phyloP scores from a whole-genome alignment of 2,113 vertebrate genomes.

The Galeopterus variegatus region DNA sequence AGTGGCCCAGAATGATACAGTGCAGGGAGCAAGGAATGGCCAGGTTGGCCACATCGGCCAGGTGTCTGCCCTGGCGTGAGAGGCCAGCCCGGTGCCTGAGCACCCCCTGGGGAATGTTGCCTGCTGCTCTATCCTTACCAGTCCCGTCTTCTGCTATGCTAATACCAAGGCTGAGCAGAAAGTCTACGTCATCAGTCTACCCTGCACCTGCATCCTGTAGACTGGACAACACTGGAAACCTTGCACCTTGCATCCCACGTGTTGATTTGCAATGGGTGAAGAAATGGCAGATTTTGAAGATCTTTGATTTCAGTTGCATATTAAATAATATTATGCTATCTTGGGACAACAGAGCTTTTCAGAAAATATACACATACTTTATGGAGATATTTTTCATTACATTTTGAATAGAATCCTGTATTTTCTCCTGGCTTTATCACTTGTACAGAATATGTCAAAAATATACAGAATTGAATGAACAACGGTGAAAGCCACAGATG shows the following conservation, averaged over 20 bases:
- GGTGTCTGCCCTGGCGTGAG: neutral
- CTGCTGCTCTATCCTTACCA: rapidly evolving
- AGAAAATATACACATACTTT: slow-evolving; percentile 70
- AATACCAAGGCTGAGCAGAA: neutral
- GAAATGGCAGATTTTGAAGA: neutral
- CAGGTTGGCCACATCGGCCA: neutral
- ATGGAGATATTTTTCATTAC: slow-evolving; percentile 69
- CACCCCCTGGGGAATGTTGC: neutral
- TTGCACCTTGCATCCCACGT: neutral
- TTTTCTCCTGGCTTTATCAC: slow-evolving; percentile 79
- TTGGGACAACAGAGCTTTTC: slow-evolving; percentile 70
- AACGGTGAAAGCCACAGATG: slow-evolving; percentile 61
- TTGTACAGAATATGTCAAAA: slow-evolving; percentile 69
- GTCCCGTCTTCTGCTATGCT: neutral
- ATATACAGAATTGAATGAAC: slow-evolving; percentile 65
- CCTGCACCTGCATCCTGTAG: neutral
- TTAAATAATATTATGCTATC: slow-evolving; percentile 67
- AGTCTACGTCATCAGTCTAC: neutral
- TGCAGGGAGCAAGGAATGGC: neutral
- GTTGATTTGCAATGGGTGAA: neutral
- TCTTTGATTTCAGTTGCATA: slow-evolving; percentile 59
- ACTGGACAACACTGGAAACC: rapidly evolving
- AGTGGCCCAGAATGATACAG: rapidly evolving
- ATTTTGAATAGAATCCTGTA: slow-evolving; percentile 69
- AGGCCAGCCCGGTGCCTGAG: neutral